A percentile compares a stretch with the other conserved stretches of the same genome.
phyloP scores from a whole-genome alignment of 2,113 vertebrate genomes.

The Caranx ignobilis region DNA sequence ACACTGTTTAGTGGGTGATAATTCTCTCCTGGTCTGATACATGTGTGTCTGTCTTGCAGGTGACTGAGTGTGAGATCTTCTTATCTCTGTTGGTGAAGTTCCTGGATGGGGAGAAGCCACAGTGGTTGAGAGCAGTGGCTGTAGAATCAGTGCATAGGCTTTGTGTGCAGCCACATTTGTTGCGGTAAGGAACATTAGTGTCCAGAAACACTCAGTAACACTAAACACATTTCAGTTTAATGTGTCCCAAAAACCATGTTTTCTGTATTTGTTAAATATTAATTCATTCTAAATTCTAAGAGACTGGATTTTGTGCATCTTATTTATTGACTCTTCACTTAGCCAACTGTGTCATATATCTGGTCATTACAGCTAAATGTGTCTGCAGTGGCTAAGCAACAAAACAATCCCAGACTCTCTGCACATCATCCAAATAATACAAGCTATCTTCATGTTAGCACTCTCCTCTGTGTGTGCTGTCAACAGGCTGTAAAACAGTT shows the following conservation, averaged over 20 bases:
- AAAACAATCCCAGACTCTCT: neutral
- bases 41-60: constrained; percentile 83
- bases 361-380: neutral
- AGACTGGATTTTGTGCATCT: neutral
- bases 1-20: neutral
- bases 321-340: constrained; percentile 9
- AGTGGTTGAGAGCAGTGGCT: constrained; percentile 97
- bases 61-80: constrained; percentile 99
- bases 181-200: constrained; percentile 85
- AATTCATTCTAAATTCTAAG: neutral
- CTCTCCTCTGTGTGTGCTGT: too few relatives aligned
- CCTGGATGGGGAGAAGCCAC: constrained; percentile 98
- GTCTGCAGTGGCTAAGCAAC: neutral
- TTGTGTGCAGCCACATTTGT: constrained; percentile 95
- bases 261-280: neutral
- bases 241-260: neutral
- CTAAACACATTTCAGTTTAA: neutral
- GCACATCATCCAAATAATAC: neutral
- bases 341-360: neutral
- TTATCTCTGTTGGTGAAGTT: constrained; percentile 98
- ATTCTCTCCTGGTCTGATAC: neutral
- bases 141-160: constrained; percentile 97
- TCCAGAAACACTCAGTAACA: neutral
- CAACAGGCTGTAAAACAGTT: neutral
- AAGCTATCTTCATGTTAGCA: neutral